Conservation (phyloP, 1,140 invertebrate genomes). For the Drosophila albomicans region DNA sequence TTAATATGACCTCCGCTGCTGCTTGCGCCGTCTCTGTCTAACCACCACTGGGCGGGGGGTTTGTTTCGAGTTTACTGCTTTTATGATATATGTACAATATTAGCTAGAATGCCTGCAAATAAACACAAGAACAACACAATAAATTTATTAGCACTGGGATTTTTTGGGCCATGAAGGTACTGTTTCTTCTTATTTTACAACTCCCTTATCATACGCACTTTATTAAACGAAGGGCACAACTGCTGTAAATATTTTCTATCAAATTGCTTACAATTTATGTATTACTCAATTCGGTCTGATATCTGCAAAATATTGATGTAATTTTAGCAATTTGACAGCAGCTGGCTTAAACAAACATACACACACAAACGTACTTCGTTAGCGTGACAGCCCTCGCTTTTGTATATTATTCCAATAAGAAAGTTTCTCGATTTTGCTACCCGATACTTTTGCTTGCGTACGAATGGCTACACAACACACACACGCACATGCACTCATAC, state of each 20-base stretch:
- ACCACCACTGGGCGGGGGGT: conserved; percentile 29
- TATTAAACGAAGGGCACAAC: conserved; percentile 4
- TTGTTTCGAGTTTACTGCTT: conserved; percentile 22
- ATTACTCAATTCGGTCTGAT: conserved; percentile 6
- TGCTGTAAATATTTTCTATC: background rate
- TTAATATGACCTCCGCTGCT: conserved; percentile 74
- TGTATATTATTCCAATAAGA: conserved; percentile 65
- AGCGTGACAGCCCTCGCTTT: conserved; percentile 22
- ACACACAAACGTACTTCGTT: background rate
- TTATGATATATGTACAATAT: conserved; percentile 50
- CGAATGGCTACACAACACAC: conserved; percentile 35
- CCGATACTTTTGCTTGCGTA: conserved; percentile 78
- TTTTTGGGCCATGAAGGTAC: conserved; percentile 7
- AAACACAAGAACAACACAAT: conserved; percentile 14
- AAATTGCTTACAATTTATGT: conserved; percentile 18
- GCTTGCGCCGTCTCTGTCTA: conserved; percentile 37
- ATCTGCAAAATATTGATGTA: conserved; percentile 19
- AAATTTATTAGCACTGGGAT: conserved; percentile 5
- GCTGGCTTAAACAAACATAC: conserved; percentile 28
- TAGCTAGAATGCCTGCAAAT: conserved; percentile 46
- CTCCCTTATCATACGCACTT: conserved; percentile 45
- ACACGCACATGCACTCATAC: conserved; percentile 27
- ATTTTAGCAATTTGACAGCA: conserved; percentile 29
- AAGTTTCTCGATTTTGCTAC: conserved; percentile 81
- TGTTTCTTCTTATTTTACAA: conserved; percentile 39